phyloP scores from a whole-genome alignment of 2,113 vertebrate species.

The Syrrhaptes paradoxus region DNA sequence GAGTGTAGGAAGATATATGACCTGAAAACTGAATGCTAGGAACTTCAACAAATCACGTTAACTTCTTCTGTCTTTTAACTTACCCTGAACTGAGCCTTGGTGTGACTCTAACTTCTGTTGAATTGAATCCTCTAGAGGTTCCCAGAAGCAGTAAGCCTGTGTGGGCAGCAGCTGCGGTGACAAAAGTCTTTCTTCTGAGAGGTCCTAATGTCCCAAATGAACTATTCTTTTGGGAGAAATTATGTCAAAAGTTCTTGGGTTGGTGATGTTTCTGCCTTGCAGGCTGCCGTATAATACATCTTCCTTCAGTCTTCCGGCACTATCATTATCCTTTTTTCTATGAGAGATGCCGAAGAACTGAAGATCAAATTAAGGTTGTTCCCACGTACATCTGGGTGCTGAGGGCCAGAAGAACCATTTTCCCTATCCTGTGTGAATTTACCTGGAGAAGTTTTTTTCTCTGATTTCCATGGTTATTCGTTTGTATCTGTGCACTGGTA shows the following conservation, averaged over 20 bases:
- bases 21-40: background rate
- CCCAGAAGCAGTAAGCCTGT: background rate
- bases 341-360: background rate
- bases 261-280: background rate
- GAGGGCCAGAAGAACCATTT: background rate
- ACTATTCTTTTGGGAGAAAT: background rate
- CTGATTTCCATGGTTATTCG: background rate
- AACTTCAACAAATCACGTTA: background rate
- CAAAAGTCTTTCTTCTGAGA: background rate
- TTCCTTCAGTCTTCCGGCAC: background rate
- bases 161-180: background rate
- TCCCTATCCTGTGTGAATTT: background rate
- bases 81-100: background rate
- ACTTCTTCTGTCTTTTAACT: background rate
- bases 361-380: background rate
- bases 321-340: background rate
- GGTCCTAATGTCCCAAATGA: background rate
- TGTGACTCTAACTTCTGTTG: background rate
- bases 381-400: background rate
- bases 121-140: background rate
- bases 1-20: background rate
- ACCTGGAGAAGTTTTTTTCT: background rate
- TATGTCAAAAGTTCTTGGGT: background rate
- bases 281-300: rapidly evolving
- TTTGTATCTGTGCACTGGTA: background rate